phyloP scores from a whole-genome alignment of 1,140 invertebrate species.

The Macrotrachela quadricornifera region DNA sequence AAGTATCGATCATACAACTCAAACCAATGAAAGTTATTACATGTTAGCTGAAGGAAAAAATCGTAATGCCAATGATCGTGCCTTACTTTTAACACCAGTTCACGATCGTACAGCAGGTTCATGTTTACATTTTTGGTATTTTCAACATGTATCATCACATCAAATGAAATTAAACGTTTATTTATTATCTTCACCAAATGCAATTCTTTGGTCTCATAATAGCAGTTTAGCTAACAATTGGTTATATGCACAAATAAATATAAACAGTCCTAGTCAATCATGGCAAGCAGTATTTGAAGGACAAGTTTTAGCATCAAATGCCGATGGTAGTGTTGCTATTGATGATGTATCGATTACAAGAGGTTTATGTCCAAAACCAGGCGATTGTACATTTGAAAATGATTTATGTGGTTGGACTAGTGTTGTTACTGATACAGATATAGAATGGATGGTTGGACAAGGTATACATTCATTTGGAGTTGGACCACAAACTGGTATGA shows the following conservation, averaged over 20 bases:
- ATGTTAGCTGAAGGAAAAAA: constrained; percentile 10
- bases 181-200: background rate
- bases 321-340: constrained; percentile 4
- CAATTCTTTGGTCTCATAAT: background rate
- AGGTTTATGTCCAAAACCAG: constrained; percentile 1
- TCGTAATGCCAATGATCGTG: background rate
- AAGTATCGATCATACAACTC: constrained; percentile 25
- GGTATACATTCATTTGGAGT: constrained; percentile 1
- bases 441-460: constrained; percentile 3
- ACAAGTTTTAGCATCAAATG: background rate
- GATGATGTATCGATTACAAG: constrained; percentile 4
- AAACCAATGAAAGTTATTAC: constrained; percentile 19
- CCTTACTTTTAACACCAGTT: background rate
- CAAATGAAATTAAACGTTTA: background rate
- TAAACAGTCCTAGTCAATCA: constrained; percentile 2
- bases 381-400: constrained; percentile 8
- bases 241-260: background rate
- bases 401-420: background rate
- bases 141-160: background rate
- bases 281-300: constrained; percentile 7
- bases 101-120: constrained; percentile 1
- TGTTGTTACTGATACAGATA: background rate
- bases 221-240: background rate
- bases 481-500: background rate
- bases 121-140: constrained; percentile 4